A percentile compares a stretch with the other conserved stretches of the same genome.
Conservation (phyloP, 1,140 invertebrate genomes). For the Bombus confusus region DNA sequence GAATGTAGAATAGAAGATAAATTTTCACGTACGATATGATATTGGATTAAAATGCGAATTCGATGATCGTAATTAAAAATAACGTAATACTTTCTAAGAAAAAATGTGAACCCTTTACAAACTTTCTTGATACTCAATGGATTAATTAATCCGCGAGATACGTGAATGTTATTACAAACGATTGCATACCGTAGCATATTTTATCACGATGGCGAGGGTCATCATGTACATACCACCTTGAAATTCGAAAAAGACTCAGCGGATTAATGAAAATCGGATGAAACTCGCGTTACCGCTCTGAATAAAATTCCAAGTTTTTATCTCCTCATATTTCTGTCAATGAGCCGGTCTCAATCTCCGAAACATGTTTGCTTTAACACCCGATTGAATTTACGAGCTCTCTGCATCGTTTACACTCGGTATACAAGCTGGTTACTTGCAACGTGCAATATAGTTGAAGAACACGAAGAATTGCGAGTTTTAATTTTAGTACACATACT, state of each 20-base stretch:
- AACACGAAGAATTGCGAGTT: not conserved
- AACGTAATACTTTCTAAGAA: not conserved
- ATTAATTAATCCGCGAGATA: not conserved
- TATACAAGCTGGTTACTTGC: not conserved
- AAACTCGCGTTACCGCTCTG: not conserved
- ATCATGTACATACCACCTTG: not conserved
- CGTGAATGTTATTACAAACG: not conserved
- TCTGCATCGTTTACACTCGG: not conserved
- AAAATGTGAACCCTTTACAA: too few species aligned
- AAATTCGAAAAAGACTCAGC: not conserved
- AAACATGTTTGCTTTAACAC: constrained; percentile 14
- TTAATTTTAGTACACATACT: constrained; percentile 1
- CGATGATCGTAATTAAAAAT: not conserved
- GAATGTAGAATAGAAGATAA: too few species aligned
- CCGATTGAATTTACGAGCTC: constrained; percentile 4
- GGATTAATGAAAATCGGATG: not conserved
- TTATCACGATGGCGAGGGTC: not conserved
- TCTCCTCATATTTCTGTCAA: not conserved
- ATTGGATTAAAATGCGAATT: not conserved
- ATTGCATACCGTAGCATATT: not conserved
- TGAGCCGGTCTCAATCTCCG: not conserved
- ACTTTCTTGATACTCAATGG: not conserved
- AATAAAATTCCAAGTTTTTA: not conserved
- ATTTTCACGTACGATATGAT: not conserved
- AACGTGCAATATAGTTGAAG: not conserved